Base-by-base conservation (phyloP, 2,797 vertebrate species). In the Poecilia wingei region DNA sequence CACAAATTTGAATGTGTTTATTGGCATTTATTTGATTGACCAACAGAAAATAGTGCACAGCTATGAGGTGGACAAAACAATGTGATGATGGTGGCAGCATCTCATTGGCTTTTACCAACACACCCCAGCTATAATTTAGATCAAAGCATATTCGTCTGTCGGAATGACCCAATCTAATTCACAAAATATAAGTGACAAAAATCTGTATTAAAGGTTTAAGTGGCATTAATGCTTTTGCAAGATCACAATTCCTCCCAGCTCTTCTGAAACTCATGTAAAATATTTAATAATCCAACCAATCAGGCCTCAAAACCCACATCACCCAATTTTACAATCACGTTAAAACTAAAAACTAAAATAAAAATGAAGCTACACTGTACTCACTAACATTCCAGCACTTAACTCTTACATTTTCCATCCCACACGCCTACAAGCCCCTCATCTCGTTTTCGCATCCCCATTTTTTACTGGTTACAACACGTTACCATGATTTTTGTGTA, bases 371-470 rank as follows among this genome's bases (percentile, higher is more conserved):
- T 39, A 66, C 33, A 36, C 5, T 66, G 16, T 4, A 28, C 76
- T 3, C 55, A 33, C 82, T 70, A 53, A 82, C 59, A 79, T 55
- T 59, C 70, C 13, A 39, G 69, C 36, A 41, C 39, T 31, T 31
- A 46, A 46, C 53, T 43, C 20, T 20, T 31, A 1, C 20, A 59
- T 57, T 53, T 74, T 64, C 74, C 31, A 1, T 77, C 76, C 77
- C 78, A 85, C 74, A 78, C 75, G 53, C 85, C 79, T 49, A 41
- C 36, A 68, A 76, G 46, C 59, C 86, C 64, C 86, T 87, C 86
- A 85, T 84, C 83, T 81, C 49, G 16, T 83, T 91, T 93, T 25
- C 8, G 75, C 86, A 82, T 86, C 84, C 78, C 79, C 83, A 77
- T 83, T 86, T 13, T 53, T 88, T 81, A 41, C 86, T 78, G 84